Base-by-base conservation (phyloP, 2,888 invertebrate genomes). In the Melieria crassipennis region DNA sequence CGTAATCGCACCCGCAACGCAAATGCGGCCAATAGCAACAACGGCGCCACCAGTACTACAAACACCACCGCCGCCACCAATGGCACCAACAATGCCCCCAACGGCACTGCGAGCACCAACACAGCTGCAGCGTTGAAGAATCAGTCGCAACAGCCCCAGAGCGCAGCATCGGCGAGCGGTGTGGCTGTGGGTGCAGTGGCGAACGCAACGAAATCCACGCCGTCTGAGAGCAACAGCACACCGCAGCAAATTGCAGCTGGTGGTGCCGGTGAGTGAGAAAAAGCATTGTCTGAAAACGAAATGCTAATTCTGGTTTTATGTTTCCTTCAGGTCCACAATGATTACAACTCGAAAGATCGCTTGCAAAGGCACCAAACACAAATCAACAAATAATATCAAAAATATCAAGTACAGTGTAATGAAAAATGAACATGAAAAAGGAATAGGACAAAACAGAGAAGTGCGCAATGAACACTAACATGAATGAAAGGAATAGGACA, bases 311-410 rank as follows among this genome's bases (percentile, higher is more conserved):
- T 75, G 50, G 73, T 30, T 1, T 30, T 30, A 30, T 30, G 30
- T 65, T 48, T 71, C 45, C 74, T 81, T 11, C 74, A 86, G 86
- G 86, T 78, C 82, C 86, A 86, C 84, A 86, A 85, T 85, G 82
- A 76, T 78, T 76, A 75, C 72, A 73, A 77, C 76, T 78, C 78
- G 76, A 76, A 16, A 58, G 73, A 70, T 66, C 78, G 78, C 78
- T 78, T 75, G 77, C 80, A 74, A 78, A 65, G 62, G 47, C 56
- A 61, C 42, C 46, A 52, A 62, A 55, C 43, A 69, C 45, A 73
- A 75, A 72, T 61, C 64, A 78, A 69, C 57, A 71, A 71, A 73
- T 58, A 68, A 70, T 68, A 69, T n/a, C 71, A 74, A 74, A 69
- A 72, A 75, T 71, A 71, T 63, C 66, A 67, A 67, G 16, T 52